phyloP scores from a whole-genome alignment of 1,140 invertebrate species.

The Sipha flava region DNA sequence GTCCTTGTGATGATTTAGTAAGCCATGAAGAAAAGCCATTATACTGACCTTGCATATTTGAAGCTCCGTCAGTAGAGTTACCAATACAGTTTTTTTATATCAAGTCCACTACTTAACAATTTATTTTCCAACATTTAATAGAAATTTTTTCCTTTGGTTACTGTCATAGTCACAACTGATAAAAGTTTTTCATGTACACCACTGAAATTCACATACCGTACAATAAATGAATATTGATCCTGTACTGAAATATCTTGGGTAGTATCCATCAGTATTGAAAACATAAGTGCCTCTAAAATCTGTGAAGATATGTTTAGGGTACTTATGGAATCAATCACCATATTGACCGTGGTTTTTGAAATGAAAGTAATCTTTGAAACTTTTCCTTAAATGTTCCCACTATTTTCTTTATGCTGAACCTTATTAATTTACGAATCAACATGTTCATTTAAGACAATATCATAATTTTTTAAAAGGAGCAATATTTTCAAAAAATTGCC shows the following conservation, averaged over 20 bases:
- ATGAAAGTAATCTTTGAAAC: neutral
- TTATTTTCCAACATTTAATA: conserved; percentile 13
- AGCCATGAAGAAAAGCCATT: conserved; percentile 34
- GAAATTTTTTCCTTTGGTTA: conserved; percentile 33
- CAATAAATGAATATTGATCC: conserved; percentile 35
- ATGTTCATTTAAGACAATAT: neutral
- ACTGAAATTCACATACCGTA: conserved; percentile 32
- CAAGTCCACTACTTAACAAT: neutral
- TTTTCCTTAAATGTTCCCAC: neutral
- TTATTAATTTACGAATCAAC: neutral
- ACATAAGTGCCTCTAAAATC: conserved; percentile 25
- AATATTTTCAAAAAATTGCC: neutral
- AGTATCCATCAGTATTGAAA: conserved; percentile 34
- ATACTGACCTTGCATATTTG: conserved; percentile 37
- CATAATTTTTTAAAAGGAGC: neutral
- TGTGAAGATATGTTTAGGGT: neutral
- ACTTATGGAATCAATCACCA: neutral
- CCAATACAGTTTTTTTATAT: conserved; percentile 34
- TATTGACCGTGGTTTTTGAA: neutral
- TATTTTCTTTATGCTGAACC: neutral
- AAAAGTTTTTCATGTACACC: conserved; percentile 33
- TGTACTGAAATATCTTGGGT: conserved; percentile 36
- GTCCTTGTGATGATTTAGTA: neutral
- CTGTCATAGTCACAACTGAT: conserved; percentile 14
- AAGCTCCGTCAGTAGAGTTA: conserved; percentile 36